Evolutionary conservation across 1,140 invertebrate genomes (phyloP).

Genomic region (Lepidurus apus): DNA sequence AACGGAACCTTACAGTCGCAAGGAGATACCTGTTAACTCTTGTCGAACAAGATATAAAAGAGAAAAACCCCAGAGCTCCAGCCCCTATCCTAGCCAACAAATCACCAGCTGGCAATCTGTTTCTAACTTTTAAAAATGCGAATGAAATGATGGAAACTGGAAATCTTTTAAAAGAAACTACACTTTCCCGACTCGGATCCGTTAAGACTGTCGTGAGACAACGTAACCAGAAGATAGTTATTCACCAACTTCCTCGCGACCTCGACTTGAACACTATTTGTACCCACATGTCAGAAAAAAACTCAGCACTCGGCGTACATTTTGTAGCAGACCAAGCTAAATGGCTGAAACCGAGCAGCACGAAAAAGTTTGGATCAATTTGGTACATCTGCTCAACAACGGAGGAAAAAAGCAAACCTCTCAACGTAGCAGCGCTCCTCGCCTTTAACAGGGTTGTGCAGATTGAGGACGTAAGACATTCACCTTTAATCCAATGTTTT

Average conservation of each 20-base stretch:
- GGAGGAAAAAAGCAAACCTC: slow-evolving; percentile 2
- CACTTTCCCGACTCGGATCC: background rate
- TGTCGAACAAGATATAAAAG: no score
- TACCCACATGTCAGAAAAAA: slow-evolving; percentile 2
- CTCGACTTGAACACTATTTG: background rate
- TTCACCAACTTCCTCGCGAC: slow-evolving; percentile 24
- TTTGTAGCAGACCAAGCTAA: background rate
- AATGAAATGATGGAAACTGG: background rate
- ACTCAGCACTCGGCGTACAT: background rate
- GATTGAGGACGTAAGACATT: background rate
- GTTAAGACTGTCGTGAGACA: background rate
- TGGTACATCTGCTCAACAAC: background rate
- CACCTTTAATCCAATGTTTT: slow-evolving; percentile 2
- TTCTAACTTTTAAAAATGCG: background rate
- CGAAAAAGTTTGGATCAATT: background rate
- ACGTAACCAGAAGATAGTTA: background rate
- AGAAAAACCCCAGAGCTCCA: no score
- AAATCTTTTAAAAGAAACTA: background rate
- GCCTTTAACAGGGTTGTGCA: slow-evolving; percentile 24
- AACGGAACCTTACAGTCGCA: no score
- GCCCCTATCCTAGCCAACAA: background rate
- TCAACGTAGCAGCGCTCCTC: background rate
- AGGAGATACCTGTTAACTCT: no score
- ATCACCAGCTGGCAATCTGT: background rate
- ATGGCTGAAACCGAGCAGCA: background rate